Evolutionary conservation across 2,797 vertebrate species (phyloP).

Genomic region (Rhabdophis nuchalis): DNA sequence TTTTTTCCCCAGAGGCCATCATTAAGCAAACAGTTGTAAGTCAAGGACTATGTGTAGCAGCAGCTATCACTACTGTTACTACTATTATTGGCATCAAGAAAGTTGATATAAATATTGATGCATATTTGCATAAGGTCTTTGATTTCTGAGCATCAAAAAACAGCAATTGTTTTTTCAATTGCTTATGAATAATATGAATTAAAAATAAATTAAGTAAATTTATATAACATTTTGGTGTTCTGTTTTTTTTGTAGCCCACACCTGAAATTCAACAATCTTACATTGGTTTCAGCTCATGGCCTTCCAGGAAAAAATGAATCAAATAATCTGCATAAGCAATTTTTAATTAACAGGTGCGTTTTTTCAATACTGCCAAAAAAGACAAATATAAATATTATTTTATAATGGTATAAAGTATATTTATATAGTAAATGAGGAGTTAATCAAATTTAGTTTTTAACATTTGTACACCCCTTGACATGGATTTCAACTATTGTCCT

Average conservation of each 20-base stretch:
- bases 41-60: not conserved
- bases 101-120: not conserved
- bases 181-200: not conserved
- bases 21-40: not conserved
- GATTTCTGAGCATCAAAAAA: not conserved
- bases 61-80: not conserved
- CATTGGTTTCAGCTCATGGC: slow-evolving; percentile 84
- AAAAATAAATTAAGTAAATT: not conserved
- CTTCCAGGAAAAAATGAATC: slow-evolving; percentile 68
- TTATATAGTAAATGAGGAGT: not conserved
- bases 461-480: not conserved
- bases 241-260: slow-evolving; percentile 75
- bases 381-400: not conserved
- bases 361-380: slow-evolving; percentile 11
- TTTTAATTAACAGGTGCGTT: slow-evolving; percentile 87
- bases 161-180: not conserved
- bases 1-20: not conserved
- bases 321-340: slow-evolving; percentile 63
- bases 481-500: not conserved
- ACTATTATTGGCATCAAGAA: not conserved
- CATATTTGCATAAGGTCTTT: not conserved
- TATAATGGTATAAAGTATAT: not conserved
- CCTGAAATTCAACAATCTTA: slow-evolving; percentile 88
- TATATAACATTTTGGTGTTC: not conserved
- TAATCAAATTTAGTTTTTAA: not conserved